Evolutionary conservation across 1,140 invertebrate species (phyloP).

Genomic region (Drosophila auraria): DNA sequence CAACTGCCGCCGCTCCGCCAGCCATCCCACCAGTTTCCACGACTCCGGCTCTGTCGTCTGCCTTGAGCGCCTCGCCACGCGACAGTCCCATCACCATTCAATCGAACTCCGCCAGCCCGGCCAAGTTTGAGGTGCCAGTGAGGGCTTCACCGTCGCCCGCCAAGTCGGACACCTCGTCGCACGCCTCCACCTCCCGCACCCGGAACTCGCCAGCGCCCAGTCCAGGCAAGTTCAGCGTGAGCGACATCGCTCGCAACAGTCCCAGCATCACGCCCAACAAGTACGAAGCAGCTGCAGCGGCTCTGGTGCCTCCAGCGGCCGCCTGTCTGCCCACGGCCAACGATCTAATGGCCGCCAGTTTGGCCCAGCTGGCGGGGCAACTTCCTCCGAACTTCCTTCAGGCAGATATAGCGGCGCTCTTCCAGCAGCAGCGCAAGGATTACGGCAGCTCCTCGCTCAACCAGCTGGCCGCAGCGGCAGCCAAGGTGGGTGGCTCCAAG

Average conservation of each 20-base stretch:
- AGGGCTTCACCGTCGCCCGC: conserved; percentile 82
- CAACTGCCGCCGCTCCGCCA: neutral
- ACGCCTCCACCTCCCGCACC: conserved; percentile 65
- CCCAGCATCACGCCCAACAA: conserved; percentile 83
- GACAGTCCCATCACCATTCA: conserved; percentile 83
- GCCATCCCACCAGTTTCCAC: conserved; percentile 30
- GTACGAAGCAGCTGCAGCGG: conserved; percentile 53
- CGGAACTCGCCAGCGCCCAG: conserved; percentile 80
- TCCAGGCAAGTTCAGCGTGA: conserved; percentile 81
- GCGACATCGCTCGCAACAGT: conserved; percentile 78
- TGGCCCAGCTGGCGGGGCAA: conserved; percentile 78
- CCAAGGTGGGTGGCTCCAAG: conserved; percentile 76
- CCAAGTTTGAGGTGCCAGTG: conserved; percentile 81
- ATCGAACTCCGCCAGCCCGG: conserved; percentile 82
- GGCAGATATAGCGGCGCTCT: conserved; percentile 69
- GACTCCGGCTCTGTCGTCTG: conserved; percentile 32
- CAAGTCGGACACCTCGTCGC: conserved; percentile 81
- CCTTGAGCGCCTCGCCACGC: conserved; percentile 59
- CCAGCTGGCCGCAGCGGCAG: conserved; percentile 77
- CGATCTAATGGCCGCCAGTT: conserved; percentile 82
- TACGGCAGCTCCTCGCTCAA: conserved; percentile 79
- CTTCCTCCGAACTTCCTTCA: conserved; percentile 78
- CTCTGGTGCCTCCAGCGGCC: conserved; percentile 57
- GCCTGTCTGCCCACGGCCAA: conserved; percentile 72
- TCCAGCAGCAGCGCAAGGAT: conserved; percentile 78